phyloP scores from a whole-genome alignment of 2,888 invertebrate genomes.

The Ormyrus nitidulus region DNA sequence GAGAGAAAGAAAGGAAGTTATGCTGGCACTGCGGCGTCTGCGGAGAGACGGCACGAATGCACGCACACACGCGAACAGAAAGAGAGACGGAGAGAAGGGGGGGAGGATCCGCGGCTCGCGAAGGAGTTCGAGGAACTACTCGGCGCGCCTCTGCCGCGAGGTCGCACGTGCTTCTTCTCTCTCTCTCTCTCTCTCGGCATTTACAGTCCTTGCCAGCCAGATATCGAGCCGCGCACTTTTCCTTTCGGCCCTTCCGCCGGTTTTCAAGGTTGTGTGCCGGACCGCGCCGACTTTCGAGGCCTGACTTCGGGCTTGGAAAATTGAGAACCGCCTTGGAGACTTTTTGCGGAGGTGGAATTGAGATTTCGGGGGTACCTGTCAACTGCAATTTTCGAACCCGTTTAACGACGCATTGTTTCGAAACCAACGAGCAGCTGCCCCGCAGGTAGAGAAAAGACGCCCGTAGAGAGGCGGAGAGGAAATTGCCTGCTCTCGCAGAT shows the following conservation, averaged over 20 bases:
- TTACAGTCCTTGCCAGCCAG: not conserved
- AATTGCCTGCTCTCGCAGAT: no score
- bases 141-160: slow-evolving; percentile 42
- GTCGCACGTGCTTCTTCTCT: slow-evolving; percentile 47
- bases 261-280: no score
- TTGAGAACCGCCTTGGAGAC: not conserved
- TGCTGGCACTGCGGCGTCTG: slow-evolving; percentile 53
- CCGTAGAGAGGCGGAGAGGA: not conserved
- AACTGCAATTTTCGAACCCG: slow-evolving; percentile 20
- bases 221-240: slow-evolving; percentile 26
- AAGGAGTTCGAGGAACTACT: slow-evolving; percentile 53
- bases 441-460: not conserved
- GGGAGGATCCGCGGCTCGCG: slow-evolving; percentile 51
- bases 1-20: slow-evolving; percentile 30
- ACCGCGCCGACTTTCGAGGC: no score
- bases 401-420: slow-evolving; percentile 33
- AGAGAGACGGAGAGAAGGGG: not conserved
- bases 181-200: slow-evolving; percentile 22
- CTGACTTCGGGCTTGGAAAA: not conserved
- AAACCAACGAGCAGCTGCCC: not conserved
- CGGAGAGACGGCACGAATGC: slow-evolving; percentile 15
- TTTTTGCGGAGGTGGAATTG: not conserved
- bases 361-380: slow-evolving; percentile 3
- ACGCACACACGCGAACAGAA: not conserved
- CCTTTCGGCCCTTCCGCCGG: slow-evolving; percentile 12